These are phyloP conservation scores for Ranitomeya variabilis DNA, from an alignment of 2,113 vertebrate genomes.

Conservation along the genomic window DNA sequence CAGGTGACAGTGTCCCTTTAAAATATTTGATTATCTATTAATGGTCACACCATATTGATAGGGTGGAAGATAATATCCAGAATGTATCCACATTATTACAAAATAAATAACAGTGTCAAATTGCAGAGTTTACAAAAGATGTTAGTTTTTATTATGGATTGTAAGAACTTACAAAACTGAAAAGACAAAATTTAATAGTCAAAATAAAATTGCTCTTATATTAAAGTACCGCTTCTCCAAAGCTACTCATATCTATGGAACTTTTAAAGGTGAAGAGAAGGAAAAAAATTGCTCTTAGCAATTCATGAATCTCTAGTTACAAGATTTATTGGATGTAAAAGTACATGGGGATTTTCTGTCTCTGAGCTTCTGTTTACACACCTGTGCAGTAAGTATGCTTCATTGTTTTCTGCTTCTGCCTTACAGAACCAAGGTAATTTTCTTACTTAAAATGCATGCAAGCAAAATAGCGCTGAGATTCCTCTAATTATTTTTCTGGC, in stretches of 20 bases:
- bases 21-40: too few species aligned
- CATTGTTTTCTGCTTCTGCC: constrained; percentile 17
- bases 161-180: not conserved
- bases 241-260: not conserved
- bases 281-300: not conserved
- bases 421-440: constrained; percentile 1
- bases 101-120: too few species aligned
- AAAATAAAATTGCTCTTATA: not conserved
- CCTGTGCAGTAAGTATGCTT: constrained; percentile 20
- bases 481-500: not conserved
- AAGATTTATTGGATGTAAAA: constrained; percentile 24
- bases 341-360: constrained; percentile 25
- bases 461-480: not conserved
- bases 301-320: constrained; percentile 16
- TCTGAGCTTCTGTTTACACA: constrained; percentile 24
- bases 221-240: not conserved
- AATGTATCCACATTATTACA: too few species aligned
- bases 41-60: too few species aligned
- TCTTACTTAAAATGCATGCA: not conserved
- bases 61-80: too few species aligned
- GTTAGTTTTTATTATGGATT: not conserved
- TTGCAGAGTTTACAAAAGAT: too few species aligned
- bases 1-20: too few species aligned
- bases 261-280: constrained; percentile 4
- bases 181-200: not conserved